Conservation (phyloP, 2,888 invertebrate species). For the Calephelis perditalis region DNA sequence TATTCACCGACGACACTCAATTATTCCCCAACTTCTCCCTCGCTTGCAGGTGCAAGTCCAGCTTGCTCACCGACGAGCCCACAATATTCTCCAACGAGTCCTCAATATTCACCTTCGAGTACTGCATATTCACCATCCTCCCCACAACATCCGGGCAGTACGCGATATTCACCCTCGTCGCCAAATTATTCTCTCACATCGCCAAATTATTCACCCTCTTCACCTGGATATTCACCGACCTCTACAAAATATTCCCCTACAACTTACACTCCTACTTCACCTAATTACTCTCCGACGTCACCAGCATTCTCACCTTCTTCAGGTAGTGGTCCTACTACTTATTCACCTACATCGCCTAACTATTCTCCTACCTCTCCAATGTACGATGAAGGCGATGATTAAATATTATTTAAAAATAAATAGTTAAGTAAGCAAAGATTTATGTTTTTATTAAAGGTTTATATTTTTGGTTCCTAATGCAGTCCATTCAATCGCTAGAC, state of each 20-base stretch:
- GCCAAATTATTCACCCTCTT: slow-evolving; percentile 87
- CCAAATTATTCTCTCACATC: slow-evolving; percentile 85
- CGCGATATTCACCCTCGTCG: slow-evolving; percentile 83
- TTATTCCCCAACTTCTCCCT: slow-evolving; percentile 91
- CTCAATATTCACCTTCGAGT: slow-evolving; percentile 87
- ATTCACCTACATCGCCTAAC: slow-evolving; percentile 65
- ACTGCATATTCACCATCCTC: slow-evolving; percentile 85
- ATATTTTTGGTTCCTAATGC: background rate
- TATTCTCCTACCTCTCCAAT: slow-evolving; percentile 80
- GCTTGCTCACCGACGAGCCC: slow-evolving; percentile 93
- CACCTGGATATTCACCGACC: slow-evolving; percentile 87
- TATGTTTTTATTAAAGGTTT: background rate
- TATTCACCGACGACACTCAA: slow-evolving; percentile 91
- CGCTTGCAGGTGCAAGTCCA: slow-evolving; percentile 86
- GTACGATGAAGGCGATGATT: slow-evolving; percentile 78
- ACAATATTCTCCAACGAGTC: slow-evolving; percentile 90
- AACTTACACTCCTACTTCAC: slow-evolving; percentile 88
- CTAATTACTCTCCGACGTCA: slow-evolving; percentile 88
- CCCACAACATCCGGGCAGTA: slow-evolving; percentile 85
- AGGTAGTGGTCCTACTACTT: slow-evolving; percentile 70
- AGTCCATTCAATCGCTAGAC: background rate
- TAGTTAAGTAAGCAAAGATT: background rate
- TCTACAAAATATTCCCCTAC: slow-evolving; percentile 91
- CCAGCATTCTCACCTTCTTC: slow-evolving; percentile 90
- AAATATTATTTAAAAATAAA: slow-evolving; percentile 25